Evolutionary conservation across 2,113 vertebrate species (phyloP), one percentile per base, ranked within the genome.

Genomic region (Struthio camelus): DNA sequence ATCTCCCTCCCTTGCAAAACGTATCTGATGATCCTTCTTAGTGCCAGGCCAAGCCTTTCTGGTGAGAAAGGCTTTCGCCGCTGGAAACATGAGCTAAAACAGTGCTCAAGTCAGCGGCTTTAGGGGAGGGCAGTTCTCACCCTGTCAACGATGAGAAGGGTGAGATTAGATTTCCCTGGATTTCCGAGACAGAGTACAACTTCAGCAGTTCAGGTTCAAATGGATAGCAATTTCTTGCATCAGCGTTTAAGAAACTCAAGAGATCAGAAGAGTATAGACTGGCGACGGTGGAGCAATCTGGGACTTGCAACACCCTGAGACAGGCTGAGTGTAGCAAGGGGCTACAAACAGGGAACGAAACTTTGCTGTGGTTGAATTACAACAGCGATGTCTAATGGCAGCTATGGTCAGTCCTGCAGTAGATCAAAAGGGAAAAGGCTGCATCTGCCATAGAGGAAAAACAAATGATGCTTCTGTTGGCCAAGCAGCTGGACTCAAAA

Each of bases 21-120:
- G 2, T 6, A 48, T 84, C 14, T 64, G 3, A 27, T 71, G 5
- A 6, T 8, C 72, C 50, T 80, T 76, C 85, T 30, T 80, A 90
- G 54, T 8, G 11, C 23, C 38, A 54, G 3, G 6, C 10, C 54
- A 20, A 85, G 27, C 10, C 9, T 71, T 95, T 91, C 48, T 56
- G 17, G 14, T 76, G 25, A 80, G 13, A 30, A 65, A 25, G 24
- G 3, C 28, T 12, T 36, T 61, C 10, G 19, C 4, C 62, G 38
- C 54, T 53, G 30, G 32, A 34, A 87, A 69, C 22, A 7, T 58
- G 44, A 70, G 14, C 11, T 61, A 89, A 87, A 95, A 44, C 14
- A 1, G 0, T 30, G 4, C 0, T 3, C 80, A 81, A 4, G 32
- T 81, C 14, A 42, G 7, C 11, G 7, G 19, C 2, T 34, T 58